Evolutionary conservation across 2,888 invertebrate genomes (phyloP).

Genomic region (Caprella mutica): DNA sequence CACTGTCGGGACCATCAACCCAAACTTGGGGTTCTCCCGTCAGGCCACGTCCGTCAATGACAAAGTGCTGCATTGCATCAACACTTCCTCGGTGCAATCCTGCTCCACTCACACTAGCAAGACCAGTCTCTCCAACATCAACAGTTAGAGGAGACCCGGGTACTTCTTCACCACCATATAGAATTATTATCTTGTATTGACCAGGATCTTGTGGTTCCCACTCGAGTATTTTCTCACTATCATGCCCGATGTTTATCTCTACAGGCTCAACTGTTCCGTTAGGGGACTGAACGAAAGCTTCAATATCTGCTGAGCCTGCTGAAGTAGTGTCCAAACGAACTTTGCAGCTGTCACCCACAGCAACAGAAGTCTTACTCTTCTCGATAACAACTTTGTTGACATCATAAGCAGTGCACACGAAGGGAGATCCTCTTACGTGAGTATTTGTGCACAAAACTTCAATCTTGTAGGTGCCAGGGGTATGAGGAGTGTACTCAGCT

Average conservation of each 20-base stretch:
- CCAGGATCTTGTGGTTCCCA: constrained; percentile 77
- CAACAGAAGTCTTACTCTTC: constrained; percentile 50
- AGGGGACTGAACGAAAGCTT: constrained; percentile 76
- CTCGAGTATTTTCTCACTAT: constrained; percentile 63
- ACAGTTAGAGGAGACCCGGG: constrained; percentile 48
- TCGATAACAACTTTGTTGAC: constrained; percentile 67
- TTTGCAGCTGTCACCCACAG: constrained; percentile 46
- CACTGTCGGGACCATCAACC: constrained; percentile 52
- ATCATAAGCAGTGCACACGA: constrained; percentile 83
- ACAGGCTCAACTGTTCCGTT: constrained; percentile 71
- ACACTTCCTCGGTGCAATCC: constrained; percentile 48
- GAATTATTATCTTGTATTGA: constrained; percentile 53
- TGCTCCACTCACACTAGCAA: constrained; percentile 51
- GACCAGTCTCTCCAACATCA: constrained; percentile 49
- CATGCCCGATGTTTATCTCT: constrained; percentile 49
- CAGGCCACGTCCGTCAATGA: constrained; percentile 44
- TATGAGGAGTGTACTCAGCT: constrained; percentile 74
- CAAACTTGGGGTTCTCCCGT: constrained; percentile 43
- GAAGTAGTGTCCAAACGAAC: constrained; percentile 58
- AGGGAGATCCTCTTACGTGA: constrained; percentile 84
- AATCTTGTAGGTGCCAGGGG: constrained; percentile 48
- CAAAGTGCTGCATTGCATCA: constrained; percentile 47
- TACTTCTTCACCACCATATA: constrained; percentile 47
- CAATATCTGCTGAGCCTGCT: constrained; percentile 72
- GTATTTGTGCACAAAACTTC: constrained; percentile 84